Percentiles rank a stretch among this genome's conserved stretches.
Evolutionary conservation across 2,113 vertebrate genomes (phyloP).

Genomic region (Psammodynastes pulverulentus): DNA sequence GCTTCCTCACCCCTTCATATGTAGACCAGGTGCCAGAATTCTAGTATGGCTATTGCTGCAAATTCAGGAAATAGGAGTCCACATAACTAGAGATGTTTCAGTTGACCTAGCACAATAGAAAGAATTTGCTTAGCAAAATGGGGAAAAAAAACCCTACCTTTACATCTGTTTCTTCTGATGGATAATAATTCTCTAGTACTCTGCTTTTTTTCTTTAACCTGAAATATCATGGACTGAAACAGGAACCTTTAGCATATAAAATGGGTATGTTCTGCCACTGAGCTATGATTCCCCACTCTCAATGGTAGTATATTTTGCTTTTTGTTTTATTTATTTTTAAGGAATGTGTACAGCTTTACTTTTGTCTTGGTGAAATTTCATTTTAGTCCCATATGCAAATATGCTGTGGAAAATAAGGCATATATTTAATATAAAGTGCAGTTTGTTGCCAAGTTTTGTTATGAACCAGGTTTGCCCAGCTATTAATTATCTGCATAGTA

Average conservation of each 20-base stretch:
- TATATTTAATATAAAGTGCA: background rate
- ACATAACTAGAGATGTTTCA: background rate
- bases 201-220: background rate
- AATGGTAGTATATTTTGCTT: background rate
- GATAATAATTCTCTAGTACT: background rate
- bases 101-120: background rate
- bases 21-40: background rate
- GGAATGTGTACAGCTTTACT: background rate
- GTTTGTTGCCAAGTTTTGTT: background rate
- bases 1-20: background rate
- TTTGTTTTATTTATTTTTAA: background rate
- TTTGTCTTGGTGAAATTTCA: conserved; percentile 13
- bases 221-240: background rate
- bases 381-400: background rate
- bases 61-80: background rate
- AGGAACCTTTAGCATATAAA: background rate
- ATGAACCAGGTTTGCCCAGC: background rate
- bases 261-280: background rate
- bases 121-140: background rate
- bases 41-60: background rate
- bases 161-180: background rate
- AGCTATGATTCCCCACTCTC: background rate
- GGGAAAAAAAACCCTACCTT: no score
- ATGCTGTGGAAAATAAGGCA: background rate
- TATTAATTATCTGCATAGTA: background rate